Base-by-base conservation (phyloP, 2,113 vertebrate genomes). In the Thinocorus orbignyianus region DNA sequence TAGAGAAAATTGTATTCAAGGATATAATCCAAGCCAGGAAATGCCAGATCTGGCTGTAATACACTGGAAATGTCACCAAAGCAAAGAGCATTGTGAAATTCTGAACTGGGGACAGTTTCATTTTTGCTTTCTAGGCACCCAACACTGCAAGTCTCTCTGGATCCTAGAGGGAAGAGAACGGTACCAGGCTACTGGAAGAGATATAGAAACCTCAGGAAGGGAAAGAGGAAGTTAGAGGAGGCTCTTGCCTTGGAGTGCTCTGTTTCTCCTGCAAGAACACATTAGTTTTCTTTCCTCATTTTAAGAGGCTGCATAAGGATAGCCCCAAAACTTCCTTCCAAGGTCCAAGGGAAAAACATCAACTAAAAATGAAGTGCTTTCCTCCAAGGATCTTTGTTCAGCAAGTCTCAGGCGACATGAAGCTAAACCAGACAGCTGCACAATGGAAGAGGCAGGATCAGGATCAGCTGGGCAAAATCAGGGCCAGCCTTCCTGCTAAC, bases 161-260 rank as follows among this genome's bases (percentile, higher is more conserved):
- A 35, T 58, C 41, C 62, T 41, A 74, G 52, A 74, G 16, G 52
- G 15, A 22, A 80, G 6, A 62, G 86, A 57, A 73, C 42, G 5
- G 22, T 30, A 51, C 20, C 37, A 24, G 33, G 48, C n/a, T 73
- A 37, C 74, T 77, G 0, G 0, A 57, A 31, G 16, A 76, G 26
- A 65, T 0, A 0, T 1, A 44, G 78, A 83, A 88, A 73, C 16
- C 51, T 74, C 48, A 51, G 60, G 58, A 70, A 70, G 25, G 15
- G 30, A 25, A 92, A 37, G 15, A 69, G 24, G 0, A 3, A 79
- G 62, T 57, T 39, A 61, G 58, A 80, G 23, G 42, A 70, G 37
- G 30, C 30, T 87, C 23, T 15, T 49, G 24, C 68, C n/a, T 73
- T 44, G 8, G 14, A 65, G 35, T 54, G n/a, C 14, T 57, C 33